These are phyloP conservation scores for Scaptomyza reducta DNA, from an alignment of 2,888 invertebrate genomes.

Conservation along the genomic window DNA sequence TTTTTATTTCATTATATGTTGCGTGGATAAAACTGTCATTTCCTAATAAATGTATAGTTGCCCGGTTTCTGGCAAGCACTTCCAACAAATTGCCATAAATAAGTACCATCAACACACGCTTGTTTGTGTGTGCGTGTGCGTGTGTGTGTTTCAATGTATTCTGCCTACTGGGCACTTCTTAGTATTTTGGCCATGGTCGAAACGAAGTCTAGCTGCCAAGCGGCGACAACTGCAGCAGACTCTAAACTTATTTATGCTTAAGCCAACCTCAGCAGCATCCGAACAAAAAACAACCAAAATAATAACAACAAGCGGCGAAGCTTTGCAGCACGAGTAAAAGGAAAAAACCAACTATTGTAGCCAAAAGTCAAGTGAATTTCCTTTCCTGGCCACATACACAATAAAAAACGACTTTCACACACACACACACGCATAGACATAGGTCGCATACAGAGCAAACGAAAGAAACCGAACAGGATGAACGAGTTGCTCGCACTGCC, in stretches of 20 bases:
- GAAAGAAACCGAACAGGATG: constrained; percentile 52
- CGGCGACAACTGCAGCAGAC: constrained; percentile 70
- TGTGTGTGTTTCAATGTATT: constrained; percentile 5
- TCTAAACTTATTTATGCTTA: constrained; percentile 67
- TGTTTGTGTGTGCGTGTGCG: constrained; percentile 5
- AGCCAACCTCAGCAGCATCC: constrained; percentile 45
- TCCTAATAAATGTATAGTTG: constrained; percentile 50
- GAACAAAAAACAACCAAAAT: constrained; percentile 37
- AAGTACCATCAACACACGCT: constrained; percentile 34
- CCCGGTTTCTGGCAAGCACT: constrained; percentile 60
- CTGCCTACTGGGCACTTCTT: constrained; percentile 58
- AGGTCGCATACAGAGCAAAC: constrained; percentile 8
- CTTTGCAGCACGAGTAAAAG: constrained; percentile 16
- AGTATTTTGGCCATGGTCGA: constrained; percentile 54
- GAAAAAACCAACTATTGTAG: constrained; percentile 56
- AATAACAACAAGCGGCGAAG: constrained; percentile 22
- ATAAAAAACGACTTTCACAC: constrained; percentile 24
- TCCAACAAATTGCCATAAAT: constrained; percentile 71
- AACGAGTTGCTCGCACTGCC: constrained; percentile 62
- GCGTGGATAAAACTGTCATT: constrained; percentile 9
- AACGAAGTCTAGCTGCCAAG: constrained; percentile 60
- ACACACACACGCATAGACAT: constrained; percentile 11
- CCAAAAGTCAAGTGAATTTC: constrained; percentile 78
- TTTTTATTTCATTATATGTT: constrained; percentile 2
- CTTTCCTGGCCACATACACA: constrained; percentile 52